Evolutionary conservation across 2,797 vertebrate genomes (phyloP).

Genomic region (Thunnus albacares): DNA sequence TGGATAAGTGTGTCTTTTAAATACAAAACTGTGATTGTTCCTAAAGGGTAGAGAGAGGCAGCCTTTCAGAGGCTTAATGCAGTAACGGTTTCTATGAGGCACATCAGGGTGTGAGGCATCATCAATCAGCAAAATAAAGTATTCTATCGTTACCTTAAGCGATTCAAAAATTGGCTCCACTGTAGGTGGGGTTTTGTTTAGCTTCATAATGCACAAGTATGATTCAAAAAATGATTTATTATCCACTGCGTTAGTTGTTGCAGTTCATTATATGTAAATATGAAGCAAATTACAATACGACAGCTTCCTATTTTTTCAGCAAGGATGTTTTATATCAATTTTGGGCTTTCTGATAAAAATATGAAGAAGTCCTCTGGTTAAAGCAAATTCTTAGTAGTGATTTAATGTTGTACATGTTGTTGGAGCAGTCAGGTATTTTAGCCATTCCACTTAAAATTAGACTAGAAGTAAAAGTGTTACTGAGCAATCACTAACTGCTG

Average conservation of each 20-base stretch:
- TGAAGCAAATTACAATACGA: neutral
- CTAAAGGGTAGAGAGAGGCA: conserved; percentile 5
- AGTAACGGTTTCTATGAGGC: conserved; percentile 4
- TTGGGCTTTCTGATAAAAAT: neutral
- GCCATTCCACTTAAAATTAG: neutral
- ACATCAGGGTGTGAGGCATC: conserved; percentile 11
- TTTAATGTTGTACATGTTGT: neutral
- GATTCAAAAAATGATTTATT: neutral
- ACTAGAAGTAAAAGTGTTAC: neutral
- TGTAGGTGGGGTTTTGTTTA: neutral
- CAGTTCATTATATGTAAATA: neutral
- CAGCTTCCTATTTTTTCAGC: neutral
- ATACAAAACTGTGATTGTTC: conserved; percentile 21
- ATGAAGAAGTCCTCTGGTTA: neutral
- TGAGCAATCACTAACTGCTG: neutral
- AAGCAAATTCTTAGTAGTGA: neutral
- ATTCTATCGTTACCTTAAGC: neutral
- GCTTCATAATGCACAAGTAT: neutral
- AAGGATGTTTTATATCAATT: neutral
- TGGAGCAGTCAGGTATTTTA: neutral
- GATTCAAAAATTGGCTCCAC: neutral
- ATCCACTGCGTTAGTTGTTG: neutral
- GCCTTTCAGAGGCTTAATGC: neutral
- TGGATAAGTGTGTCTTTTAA: conserved; percentile 8
- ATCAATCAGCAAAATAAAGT: conserved; percentile 10